Conservation (phyloP, 2,797 vertebrate genomes). For the Macrochelys suwanniensis region DNA sequence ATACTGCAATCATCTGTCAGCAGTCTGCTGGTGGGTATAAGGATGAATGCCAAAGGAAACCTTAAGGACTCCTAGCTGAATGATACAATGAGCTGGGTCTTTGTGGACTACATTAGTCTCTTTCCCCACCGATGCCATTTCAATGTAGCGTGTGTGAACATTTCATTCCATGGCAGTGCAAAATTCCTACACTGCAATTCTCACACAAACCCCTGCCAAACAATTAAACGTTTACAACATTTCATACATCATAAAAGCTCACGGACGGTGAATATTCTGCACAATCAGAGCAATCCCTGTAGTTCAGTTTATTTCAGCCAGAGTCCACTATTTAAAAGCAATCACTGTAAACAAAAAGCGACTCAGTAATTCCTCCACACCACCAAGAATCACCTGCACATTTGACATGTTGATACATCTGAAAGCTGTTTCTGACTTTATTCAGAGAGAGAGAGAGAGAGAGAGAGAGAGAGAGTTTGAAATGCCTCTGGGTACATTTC, state of each 20-base stretch:
- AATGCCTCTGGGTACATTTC: constrained; percentile 35
- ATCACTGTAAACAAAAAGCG: background rate
- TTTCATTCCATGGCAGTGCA: background rate
- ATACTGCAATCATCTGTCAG: background rate
- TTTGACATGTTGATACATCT: background rate
- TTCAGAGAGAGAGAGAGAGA: background rate
- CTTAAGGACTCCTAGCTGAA: background rate
- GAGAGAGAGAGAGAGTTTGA: constrained; percentile 18
- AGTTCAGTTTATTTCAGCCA: background rate
- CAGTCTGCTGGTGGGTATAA: background rate
- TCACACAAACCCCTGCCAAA: background rate
- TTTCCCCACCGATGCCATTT: background rate
- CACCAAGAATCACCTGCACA: background rate
- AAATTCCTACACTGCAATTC: background rate
- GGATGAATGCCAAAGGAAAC: background rate
- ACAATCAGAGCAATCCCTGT: background rate
- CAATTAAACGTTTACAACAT: background rate
- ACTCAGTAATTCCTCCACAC: background rate
- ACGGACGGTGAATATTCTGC: no score
- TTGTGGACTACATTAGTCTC: background rate
- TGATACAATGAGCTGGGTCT: background rate
- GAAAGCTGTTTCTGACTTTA: background rate
- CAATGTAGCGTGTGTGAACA: background rate
- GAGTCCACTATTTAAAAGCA: background rate
- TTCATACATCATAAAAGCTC: background rate